Base-by-base conservation (phyloP, 2,113 vertebrate species). In the Delphinapterus leucas region DNA sequence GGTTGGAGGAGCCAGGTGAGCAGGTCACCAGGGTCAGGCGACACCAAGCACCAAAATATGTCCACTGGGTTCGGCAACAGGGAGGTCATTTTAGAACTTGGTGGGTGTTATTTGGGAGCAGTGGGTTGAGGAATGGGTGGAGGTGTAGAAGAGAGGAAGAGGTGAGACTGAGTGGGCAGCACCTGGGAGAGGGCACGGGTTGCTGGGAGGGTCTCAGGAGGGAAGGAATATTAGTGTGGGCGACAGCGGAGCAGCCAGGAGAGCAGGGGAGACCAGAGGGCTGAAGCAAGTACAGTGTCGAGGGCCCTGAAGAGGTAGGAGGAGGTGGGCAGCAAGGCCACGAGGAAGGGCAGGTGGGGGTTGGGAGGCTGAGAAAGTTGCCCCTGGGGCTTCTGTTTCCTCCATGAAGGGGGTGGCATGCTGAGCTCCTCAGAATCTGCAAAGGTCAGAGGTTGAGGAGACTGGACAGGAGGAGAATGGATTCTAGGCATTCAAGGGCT, bases 261-360 rank as follows among this genome's bases (percentile, higher is more conserved):
- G 28, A 41, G 38, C 26, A 10, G 28, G 10, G 55, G 23, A 1
- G 31, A n/a, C 41, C 60, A 1, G 38, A 2, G 14, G 28, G 20
- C 49, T 84, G 33, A 15, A n/a, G 20, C 1, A 1, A 77, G 55
- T 1, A 2, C 1, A 2, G 20, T 9, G 5, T 79, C 0, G 1
- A 10, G 53, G 23, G n/a, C 47, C 65, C 68, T 25, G 5, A 49
- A n/a, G 53, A 49, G 58, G 33, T 13, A 76, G 31, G 36, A 77
- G 38, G 87, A 80, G 20, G 8, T 11, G 25, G 36, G 9, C 4
- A 73, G 26, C 9, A 0, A 15, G 58, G 41, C 38, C 28, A 6
- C 9, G 13, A 15, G 23, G 25, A 53, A 80, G 49, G n/a, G 26
- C 9, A 21, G 14, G 21, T 7, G 12, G n/a, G 31, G 26, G 21